Base-by-base conservation (phyloP, 2,797 vertebrate genomes). In the Jordanella pulchra region DNA sequence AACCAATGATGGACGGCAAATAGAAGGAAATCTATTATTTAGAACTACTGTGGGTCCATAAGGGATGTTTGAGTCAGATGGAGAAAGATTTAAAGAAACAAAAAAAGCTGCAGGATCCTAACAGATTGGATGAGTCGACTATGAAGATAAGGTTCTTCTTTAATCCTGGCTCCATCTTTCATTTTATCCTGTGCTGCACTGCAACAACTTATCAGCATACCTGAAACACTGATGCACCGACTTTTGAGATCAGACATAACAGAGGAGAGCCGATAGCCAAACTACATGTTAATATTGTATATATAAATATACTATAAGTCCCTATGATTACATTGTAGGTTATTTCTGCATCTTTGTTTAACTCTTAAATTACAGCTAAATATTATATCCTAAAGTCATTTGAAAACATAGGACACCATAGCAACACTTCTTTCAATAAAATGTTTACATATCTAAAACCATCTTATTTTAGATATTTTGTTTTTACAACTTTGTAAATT, bases 11-110 rank as follows among this genome's bases (percentile, higher is more conserved):
- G 78, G 81, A 90, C 87, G 86, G 76, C 69, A 71, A 81, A 80
- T 81, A 76, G 79, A 73, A 78, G 79, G 64, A 61, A 71, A 92
- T 93, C 86, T 83, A 89, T 92, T 87, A 92, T 89, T 87, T 79
- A 90, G 79, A 79, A 32, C 28, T 45, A 67, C 69, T 3, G 35
- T 65, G 72, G 72, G 75, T 50, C 79, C 72, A 71, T 64, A 81
- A 74, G 50, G 51, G 80, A 84, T 78, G 76, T 75, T 60, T 39
- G 73, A 83, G 81, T 80, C 78, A 84, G 85, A 85, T 67, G 64
- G n/a, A 73, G 48, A 50, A 65, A 72, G 66, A 83, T 69, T 72
- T 67, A 51, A 47, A 50, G 18, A 79, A 70, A 71, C 65, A 55
- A 76, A 75, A 67, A 77, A 75, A 67, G 70, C 66, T 72, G 61